Evolutionary conservation across 2,888 invertebrate genomes (phyloP).

Genomic region (Drosophila hamatofila): DNA sequence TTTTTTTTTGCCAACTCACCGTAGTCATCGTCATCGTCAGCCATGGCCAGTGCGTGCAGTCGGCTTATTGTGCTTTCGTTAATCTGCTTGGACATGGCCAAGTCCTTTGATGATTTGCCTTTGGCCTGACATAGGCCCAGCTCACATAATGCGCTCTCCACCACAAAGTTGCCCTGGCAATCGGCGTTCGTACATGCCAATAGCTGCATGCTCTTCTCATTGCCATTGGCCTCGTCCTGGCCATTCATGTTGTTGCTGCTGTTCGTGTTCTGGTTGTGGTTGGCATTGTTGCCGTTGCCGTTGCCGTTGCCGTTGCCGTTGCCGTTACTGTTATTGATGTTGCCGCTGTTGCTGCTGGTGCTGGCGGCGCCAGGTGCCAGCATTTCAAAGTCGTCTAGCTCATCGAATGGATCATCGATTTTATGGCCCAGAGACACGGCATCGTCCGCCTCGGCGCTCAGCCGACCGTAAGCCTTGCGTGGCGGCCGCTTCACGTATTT

Average conservation of each 20-base stretch:
- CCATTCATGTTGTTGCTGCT: slow-evolving; percentile 36
- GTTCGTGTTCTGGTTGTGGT: slow-evolving; percentile 16
- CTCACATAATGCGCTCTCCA: slow-evolving; percentile 81
- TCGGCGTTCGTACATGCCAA: slow-evolving; percentile 72
- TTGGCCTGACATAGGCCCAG: slow-evolving; percentile 78
- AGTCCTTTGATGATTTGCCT: slow-evolving; percentile 76
- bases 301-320: slow-evolving; percentile 20
- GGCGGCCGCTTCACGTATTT: slow-evolving; percentile 85
- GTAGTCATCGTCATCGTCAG: slow-evolving; percentile 85
- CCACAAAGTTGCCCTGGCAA: slow-evolving; percentile 80
- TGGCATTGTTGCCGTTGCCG: slow-evolving; percentile 30
- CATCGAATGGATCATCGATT: slow-evolving; percentile 84
- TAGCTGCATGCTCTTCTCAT: slow-evolving; percentile 52
- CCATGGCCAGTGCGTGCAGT: slow-evolving; percentile 85
- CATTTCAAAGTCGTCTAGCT: slow-evolving; percentile 84
- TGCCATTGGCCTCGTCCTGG: slow-evolving; percentile 51
- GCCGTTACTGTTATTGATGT: slow-evolving; percentile 39
- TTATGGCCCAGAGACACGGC: slow-evolving; percentile 82
- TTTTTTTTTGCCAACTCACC: slow-evolving; percentile 70
- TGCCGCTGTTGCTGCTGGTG: slow-evolving; percentile 33
- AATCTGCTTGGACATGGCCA: slow-evolving; percentile 77
- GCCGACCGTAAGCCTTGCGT: slow-evolving; percentile 85
- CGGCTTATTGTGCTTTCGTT: slow-evolving; percentile 85
- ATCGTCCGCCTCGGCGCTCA: slow-evolving; percentile 84
- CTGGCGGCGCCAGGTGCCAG: slow-evolving; percentile 74